Evolutionary conservation across 2,113 vertebrate species (phyloP), one percentile per base, ranked within the genome.

Genomic region (Equus quagga): DNA sequence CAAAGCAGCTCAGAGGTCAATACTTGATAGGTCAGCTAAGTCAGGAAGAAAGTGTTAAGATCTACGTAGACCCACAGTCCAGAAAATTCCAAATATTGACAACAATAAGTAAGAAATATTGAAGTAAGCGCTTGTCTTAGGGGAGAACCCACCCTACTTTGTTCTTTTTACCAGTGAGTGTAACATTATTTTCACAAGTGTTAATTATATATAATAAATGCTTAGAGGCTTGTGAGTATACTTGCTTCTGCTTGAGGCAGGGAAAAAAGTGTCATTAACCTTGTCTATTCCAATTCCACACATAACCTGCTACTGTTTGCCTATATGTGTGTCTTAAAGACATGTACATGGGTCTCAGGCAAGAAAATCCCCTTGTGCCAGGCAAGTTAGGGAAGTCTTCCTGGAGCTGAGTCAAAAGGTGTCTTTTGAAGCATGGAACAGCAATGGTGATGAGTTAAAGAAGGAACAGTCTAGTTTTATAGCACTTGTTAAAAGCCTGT

Each of bases 11-110:
- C 56, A 94, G 72, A 83, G 18, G 31, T 73, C 67, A 89, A 44
- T 67, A 56, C 8, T 46, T 85, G 7, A 89, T 96, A 93, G 49
- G 14, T 7, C 21, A 86, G 23, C 8, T 31, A 90, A 76, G 18
- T n/a, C n/a, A 83, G 15, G 15, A 96, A 96, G 3, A 44, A 93
- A 95, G 24, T 90, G 5, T 91, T 92, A 67, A 81, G 46, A 94
- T 70, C 2, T 7, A 82, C 24, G 15, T 17, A 91, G 28, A 18
- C 41, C 18, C 31, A 84, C 56, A 91, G 8, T 90, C 6, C 33
- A 94, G 23, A 94, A 84, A 96, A 69, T 18, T 83, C 26, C 21
- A 91, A 75, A 84, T 80, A 89, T n/a, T 69, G 49, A 49, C 28
- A 95, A 64, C 19, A 87, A 19, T 49, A 36, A 72, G 6, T 51